phyloP scores from a whole-genome alignment of 2,113 vertebrate genomes.

The Patagioenas fasciata region DNA sequence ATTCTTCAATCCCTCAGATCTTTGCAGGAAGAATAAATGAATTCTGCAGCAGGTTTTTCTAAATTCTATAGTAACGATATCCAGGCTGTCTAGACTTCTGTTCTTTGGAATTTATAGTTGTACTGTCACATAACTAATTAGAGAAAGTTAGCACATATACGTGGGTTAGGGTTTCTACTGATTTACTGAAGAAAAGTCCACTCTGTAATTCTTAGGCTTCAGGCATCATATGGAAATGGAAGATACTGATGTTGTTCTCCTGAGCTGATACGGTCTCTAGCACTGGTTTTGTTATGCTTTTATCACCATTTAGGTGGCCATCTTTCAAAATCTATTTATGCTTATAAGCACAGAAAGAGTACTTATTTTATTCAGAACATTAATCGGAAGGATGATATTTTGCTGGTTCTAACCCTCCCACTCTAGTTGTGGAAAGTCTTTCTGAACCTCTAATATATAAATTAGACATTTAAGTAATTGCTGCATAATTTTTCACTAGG shows the following conservation, averaged over 20 bases:
- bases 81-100: conserved; percentile 48
- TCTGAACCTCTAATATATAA: not conserved
- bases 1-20: conserved; percentile 37
- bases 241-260: not conserved
- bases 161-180: not conserved
- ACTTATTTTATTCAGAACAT: not conserved
- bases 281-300: not conserved
- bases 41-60: conserved; percentile 52
- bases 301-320: not conserved
- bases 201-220: not conserved
- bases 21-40: conserved; percentile 48
- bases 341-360: not conserved
- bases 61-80: conserved; percentile 16
- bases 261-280: not conserved
- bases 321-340: not conserved
- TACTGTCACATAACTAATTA: conserved; percentile 45
- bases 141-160: not conserved
- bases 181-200: not conserved
- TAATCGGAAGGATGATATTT: not conserved
- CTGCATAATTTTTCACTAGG: not conserved
- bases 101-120: conserved; percentile 10
- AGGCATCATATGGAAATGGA: not conserved
- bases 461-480: not conserved
- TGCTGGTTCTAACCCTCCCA: not conserved
- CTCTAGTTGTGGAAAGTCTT: not conserved